These are phyloP conservation scores for Hemichromis elongatus DNA, from an alignment of 2,113 vertebrate genomes.

Conservation along the genomic window DNA sequence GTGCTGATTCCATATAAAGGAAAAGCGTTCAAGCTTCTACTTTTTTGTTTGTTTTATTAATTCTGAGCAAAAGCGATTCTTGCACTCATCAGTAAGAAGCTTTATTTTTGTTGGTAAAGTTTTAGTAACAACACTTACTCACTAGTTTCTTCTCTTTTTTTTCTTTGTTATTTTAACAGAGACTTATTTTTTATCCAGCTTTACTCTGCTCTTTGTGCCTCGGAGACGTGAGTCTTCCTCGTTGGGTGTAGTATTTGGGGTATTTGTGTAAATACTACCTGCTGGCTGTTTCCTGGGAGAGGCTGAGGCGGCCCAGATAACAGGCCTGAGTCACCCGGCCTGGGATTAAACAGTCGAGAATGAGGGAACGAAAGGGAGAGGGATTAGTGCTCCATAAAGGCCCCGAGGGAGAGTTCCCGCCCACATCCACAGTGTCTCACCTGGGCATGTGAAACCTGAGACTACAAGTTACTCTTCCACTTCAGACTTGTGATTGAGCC, in stretches of 20 bases:
- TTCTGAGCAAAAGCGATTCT: background rate
- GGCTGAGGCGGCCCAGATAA: background rate
- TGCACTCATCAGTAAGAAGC: background rate
- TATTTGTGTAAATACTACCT: background rate
- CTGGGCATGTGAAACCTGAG: slow-evolving; percentile 26
- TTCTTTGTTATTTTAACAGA: background rate
- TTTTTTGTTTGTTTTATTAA: background rate
- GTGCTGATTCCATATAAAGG: background rate
- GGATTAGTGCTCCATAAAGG: background rate
- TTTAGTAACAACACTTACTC: background rate
- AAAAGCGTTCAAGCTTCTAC: background rate
- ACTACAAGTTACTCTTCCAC: background rate
- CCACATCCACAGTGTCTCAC: slow-evolving; percentile 1
- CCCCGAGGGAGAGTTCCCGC: background rate
- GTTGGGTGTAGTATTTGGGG: background rate
- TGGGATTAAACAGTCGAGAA: background rate
- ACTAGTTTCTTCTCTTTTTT: background rate
- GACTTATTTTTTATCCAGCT: background rate
- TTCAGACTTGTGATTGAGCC: background rate
- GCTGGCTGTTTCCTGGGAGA: background rate
- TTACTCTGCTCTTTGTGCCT: background rate
- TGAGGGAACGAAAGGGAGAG: slow-evolving; percentile 8
- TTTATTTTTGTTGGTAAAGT: background rate
- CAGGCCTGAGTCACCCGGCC: background rate
- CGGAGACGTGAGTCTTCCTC: background rate